Conservation (phyloP, 2,888 invertebrate species). For the Melitaea athalia region DNA sequence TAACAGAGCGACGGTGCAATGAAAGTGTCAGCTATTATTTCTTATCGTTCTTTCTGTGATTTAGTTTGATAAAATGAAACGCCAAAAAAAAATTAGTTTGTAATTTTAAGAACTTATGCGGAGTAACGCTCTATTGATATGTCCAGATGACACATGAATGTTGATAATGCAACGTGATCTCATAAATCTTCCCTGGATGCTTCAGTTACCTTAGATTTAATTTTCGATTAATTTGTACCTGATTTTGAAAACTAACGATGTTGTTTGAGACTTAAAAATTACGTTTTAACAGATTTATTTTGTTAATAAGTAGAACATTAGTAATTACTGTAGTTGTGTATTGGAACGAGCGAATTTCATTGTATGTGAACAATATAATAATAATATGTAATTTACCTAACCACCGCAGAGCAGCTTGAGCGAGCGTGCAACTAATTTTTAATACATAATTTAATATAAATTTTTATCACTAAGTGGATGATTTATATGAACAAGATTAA, state of each 20-base stretch:
- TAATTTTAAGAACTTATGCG: conserved; percentile 50
- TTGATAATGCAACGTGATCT: conserved; percentile 67
- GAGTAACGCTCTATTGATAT: conserved; percentile 51
- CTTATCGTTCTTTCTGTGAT: conserved; percentile 69
- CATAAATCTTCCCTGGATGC: conserved; percentile 70
- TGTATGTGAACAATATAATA: conserved; percentile 57
- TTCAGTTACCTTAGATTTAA: conserved; percentile 80
- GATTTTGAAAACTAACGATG: conserved; percentile 68
- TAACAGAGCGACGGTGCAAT: conserved; percentile 44
- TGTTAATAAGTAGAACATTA: conserved; percentile 58
- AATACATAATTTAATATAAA: conserved; percentile 61
- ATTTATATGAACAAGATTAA: conserved; percentile 52
- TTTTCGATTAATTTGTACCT: conserved; percentile 79
- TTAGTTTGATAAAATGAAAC: conserved; percentile 70
- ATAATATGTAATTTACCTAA: conserved; percentile 49
- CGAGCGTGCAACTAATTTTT: conserved; percentile 74
- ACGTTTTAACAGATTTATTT: conserved; percentile 73
- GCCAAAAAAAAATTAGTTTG: conserved; percentile 70
- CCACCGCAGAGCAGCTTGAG: conserved; percentile 77
- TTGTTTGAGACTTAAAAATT: conserved; percentile 70
- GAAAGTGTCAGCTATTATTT: conserved; percentile 53
- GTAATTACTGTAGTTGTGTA: conserved; percentile 59
- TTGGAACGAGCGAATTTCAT: conserved; percentile 71
- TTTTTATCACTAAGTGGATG: conserved; percentile 53
- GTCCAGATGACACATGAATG: conserved; percentile 34